Conservation (phyloP, 2,113 vertebrate species). For the Antidorcas marsupialis region DNA sequence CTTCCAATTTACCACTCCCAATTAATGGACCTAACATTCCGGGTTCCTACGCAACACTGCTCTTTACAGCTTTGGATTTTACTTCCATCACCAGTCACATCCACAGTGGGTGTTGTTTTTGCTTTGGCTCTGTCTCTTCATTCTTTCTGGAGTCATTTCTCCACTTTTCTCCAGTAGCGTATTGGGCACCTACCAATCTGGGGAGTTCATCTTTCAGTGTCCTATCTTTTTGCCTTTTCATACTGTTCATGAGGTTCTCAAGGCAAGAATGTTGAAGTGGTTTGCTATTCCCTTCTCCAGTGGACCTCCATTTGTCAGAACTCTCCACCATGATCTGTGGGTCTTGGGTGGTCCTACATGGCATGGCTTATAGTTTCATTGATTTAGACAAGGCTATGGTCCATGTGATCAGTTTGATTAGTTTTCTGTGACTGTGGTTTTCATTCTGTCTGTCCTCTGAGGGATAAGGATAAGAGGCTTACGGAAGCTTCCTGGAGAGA, state of each 20-base stretch:
- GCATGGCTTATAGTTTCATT: neutral
- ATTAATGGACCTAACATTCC: neutral
- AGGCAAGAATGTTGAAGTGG: neutral
- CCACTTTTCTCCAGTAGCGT: neutral
- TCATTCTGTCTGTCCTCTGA: neutral
- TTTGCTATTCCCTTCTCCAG: neutral
- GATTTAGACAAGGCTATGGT: neutral
- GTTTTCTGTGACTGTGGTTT: neutral
- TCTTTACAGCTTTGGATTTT: neutral
- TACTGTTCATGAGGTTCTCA: neutral
- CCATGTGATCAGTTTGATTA: neutral
- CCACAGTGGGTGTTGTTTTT: rapidly evolving
- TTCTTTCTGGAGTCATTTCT: neutral
- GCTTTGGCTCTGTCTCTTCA: neutral
- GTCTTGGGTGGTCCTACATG: neutral
- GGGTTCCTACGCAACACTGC: neutral
- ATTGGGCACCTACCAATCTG: neutral
- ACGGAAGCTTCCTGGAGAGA: neutral
- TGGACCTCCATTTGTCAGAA: neutral
- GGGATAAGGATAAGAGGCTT: neutral
- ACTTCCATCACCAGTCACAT: neutral
- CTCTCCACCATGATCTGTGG: neutral
- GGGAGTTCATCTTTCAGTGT: neutral
- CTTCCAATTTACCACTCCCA: neutral
- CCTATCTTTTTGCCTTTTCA: neutral